phyloP scores from a whole-genome alignment of 2,888 invertebrate species.

The Crossocerus cetratus region DNA sequence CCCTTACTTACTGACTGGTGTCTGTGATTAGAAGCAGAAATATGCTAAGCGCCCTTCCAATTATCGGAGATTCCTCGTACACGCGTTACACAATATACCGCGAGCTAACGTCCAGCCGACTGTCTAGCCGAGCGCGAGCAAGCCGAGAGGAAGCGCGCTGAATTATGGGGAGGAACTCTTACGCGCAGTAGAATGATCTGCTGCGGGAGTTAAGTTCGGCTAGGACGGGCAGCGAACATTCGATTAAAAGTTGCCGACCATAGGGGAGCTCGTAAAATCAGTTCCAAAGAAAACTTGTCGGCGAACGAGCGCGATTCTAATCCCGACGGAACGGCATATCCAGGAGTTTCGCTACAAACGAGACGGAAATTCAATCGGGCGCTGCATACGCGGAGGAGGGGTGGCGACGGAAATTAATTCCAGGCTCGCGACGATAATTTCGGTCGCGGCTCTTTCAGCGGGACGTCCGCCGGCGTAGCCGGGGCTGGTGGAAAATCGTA shows the following conservation, averaged over 20 bases:
- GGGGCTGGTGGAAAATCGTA: conserved; percentile 67
- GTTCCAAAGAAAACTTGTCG: conserved; percentile 43
- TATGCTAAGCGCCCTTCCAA: conserved; percentile 70
- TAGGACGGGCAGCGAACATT: conserved; percentile 14
- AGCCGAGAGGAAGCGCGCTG: neutral
- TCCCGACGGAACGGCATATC: conserved; percentile 45
- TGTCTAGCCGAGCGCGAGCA: neutral
- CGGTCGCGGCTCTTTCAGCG: conserved; percentile 53
- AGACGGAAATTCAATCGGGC: conserved; percentile 58
- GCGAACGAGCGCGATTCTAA: conserved; percentile 49
- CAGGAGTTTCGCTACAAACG: conserved; percentile 39
- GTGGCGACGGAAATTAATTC: conserved; percentile 69
- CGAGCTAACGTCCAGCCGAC: neutral
- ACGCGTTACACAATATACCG: conserved; percentile 39
- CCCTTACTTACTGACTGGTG: conserved; percentile 67
- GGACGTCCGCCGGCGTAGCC: conserved; percentile 30
- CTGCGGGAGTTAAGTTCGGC: conserved; percentile 9
- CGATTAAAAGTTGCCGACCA: conserved; percentile 43
- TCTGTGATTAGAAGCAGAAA: conserved; percentile 72
- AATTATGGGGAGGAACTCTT: neutral
- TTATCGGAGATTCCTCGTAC: conserved; percentile 62
- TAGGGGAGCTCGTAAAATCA: conserved; percentile 49
- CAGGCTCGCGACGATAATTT: conserved; percentile 73
- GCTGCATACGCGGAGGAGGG: conserved; percentile 6
- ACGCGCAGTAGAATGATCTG: neutral